A percentile compares a stretch with the other conserved stretches of the same genome.
Evolutionary conservation across 2,113 vertebrate genomes (phyloP).

Genomic region (Psammodynastes pulverulentus): DNA sequence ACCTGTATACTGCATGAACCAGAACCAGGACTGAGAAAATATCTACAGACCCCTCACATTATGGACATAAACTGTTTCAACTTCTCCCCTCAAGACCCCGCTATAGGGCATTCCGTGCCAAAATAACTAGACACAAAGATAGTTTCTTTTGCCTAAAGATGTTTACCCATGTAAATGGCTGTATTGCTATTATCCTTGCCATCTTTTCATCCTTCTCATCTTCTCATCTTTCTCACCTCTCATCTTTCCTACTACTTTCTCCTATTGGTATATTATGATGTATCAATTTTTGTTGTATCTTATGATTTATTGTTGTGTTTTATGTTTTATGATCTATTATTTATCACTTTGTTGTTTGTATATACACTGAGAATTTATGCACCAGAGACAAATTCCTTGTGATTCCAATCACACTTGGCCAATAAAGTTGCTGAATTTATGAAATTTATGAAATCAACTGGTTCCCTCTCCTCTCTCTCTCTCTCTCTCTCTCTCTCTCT

Average conservation of each 20-base stretch:
- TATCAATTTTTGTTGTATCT: too few species aligned
- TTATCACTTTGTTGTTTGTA: background rate
- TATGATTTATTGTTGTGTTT: too few species aligned
- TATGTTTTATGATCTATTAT: background rate
- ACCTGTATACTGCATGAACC: too few species aligned
- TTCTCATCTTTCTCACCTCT: background rate
- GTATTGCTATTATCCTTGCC: too few species aligned
- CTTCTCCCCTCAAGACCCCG: background rate
- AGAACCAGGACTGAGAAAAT: background rate
- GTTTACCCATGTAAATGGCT: background rate
- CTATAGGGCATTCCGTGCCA: background rate
- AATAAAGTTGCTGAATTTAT: background rate
- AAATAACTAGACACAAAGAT: background rate
- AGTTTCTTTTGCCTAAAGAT: background rate
- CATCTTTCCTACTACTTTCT: background rate
- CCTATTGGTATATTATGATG: background rate
- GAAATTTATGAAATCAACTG: background rate
- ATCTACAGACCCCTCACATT: background rate
- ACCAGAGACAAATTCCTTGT: background rate
- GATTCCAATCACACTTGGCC: background rate
- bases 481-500: too few species aligned
- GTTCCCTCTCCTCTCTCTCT: too few species aligned
- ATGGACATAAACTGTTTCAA: background rate
- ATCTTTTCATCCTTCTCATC: too few species aligned
- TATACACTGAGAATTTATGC: background rate